Evolutionary conservation across 2,797 vertebrate genomes (phyloP), one percentile per base, ranked within the genome.

Genomic region (Mormyrops attenuatus): DNA sequence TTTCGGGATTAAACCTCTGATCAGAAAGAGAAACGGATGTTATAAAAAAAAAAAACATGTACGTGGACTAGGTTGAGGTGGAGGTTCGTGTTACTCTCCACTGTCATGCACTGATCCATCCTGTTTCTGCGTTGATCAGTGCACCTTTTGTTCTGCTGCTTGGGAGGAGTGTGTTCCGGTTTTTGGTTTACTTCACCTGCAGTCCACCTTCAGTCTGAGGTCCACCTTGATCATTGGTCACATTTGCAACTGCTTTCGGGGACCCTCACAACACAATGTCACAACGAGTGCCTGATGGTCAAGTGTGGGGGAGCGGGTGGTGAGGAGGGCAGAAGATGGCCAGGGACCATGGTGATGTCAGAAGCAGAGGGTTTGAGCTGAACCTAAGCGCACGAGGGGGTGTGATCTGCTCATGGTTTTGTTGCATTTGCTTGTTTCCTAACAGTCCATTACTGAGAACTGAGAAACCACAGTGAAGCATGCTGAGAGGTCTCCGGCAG

Each of bases 321-420:
- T 7, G n/a, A 50, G 0, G 47, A 8, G 82, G 41, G 82, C 20
- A 50, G 41, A 47, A 13, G 82, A 44, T 8, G 17, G 77, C 15
- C 41, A 0, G 77, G 1, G 38, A 44, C 17, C 47, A 22, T 13
- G 82, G 22, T 50, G 82, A 85, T 30, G 47, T 22, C 82, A 26
- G 66, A 88, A 87, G 89, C 90, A 60, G 88, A 89, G 53, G 85
- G 88, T 82, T 77, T 66, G 89, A 87, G 88, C 55, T 89, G 80
- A 89, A 55, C 50, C 9, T 20, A 77, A 89, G 88, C 52, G 84
- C 26, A n/a, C 85, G 87, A 9, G 63, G 89, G 11, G 52, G 66
- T n/a, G 66, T 38, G 30, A 44, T 90, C 69, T 53, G 49, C 53
- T 91, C 60, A 22, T 50, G 87, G 38, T 89, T 73, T 69, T 86